A percentile compares a stretch with the other conserved stretches of the same genome.
Conservation (phyloP, 2,888 invertebrate species). For the Athalia cordata region DNA sequence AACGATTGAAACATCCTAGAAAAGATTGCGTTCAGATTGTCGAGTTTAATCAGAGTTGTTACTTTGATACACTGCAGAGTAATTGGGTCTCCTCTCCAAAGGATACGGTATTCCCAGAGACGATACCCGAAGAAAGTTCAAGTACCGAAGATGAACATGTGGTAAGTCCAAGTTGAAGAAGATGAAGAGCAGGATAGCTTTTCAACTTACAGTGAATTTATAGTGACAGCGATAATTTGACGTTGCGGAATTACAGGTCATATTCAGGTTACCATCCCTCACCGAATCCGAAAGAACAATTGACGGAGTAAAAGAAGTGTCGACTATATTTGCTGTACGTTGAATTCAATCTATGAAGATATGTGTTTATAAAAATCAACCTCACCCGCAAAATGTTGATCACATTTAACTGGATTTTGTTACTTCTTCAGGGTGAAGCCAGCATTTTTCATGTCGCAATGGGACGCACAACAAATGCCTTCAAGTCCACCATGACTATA, state of each 20-base stretch:
- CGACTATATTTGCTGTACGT: slow-evolving; percentile 86
- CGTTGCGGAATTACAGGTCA: slow-evolving; percentile 76
- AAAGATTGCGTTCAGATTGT: neutral
- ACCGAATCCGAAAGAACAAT: slow-evolving; percentile 75
- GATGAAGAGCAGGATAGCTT: neutral
- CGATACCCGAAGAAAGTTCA: slow-evolving; percentile 94
- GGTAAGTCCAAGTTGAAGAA: slow-evolving; percentile 73
- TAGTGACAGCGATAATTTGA: neutral
- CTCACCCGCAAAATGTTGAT: too few species aligned
- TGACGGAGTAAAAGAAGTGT: slow-evolving; percentile 83
- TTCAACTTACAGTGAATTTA: neutral
- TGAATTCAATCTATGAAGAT: neutral
- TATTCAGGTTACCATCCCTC: slow-evolving; percentile 88
- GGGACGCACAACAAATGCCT: slow-evolving; percentile 73
- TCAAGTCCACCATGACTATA: slow-evolving; percentile 73
- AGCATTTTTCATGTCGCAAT: slow-evolving; percentile 83
- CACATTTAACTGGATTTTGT: neutral
- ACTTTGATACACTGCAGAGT: slow-evolving; percentile 72
- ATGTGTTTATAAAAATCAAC: neutral
- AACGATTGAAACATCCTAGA: too few species aligned
- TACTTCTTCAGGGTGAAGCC: slow-evolving; percentile 80
- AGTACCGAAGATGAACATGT: slow-evolving; percentile 95
- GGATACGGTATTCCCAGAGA: slow-evolving; percentile 92
- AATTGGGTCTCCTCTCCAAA: slow-evolving; percentile 91
- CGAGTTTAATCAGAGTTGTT: neutral